Evolutionary conservation across 2,888 invertebrate species (phyloP).

Genomic region (Aspidiotus rigidus): DNA sequence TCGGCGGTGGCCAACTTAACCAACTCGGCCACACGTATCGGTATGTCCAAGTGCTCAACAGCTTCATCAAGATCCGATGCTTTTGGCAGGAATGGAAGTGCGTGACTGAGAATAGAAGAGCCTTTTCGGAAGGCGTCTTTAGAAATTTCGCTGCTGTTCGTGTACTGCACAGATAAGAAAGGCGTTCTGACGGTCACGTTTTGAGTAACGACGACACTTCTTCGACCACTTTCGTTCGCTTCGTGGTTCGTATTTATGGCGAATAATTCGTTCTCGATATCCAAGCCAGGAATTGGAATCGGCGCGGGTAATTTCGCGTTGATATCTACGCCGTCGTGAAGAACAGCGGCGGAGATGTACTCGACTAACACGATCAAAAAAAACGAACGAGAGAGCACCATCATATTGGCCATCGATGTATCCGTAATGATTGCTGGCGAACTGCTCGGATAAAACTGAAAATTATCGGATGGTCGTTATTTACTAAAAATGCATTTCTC

Average conservation of each 20-base stretch:
- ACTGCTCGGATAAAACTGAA: no score
- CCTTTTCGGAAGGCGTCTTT: not conserved
- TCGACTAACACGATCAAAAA: no score
- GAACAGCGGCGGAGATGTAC: not conserved
- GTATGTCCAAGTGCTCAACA: not conserved
- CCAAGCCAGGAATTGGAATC: not conserved
- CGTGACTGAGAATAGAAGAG: not conserved
- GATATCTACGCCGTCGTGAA: not conserved
- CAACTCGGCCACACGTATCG: not conserved
- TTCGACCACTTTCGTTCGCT: not conserved
- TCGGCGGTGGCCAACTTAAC: not conserved
- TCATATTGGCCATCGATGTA: no score
- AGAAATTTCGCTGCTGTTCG: not conserved
- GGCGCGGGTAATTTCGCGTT: not conserved
- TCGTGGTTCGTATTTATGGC: not conserved
- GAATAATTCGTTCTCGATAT: not conserved
- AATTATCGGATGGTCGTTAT: no score
- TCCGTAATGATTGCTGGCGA: no score
- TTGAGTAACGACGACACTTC: not conserved
- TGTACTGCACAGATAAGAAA: not conserved
- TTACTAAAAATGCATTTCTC: no score
- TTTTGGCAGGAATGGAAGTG: not conserved
- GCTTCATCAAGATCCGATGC: not conserved
- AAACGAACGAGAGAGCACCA: no score
- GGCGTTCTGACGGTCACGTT: not conserved